A percentile compares a stretch with the other conserved stretches of the same genome.
Conservation (phyloP, 2,888 invertebrate species). For the Nephrotoma flavescens region DNA sequence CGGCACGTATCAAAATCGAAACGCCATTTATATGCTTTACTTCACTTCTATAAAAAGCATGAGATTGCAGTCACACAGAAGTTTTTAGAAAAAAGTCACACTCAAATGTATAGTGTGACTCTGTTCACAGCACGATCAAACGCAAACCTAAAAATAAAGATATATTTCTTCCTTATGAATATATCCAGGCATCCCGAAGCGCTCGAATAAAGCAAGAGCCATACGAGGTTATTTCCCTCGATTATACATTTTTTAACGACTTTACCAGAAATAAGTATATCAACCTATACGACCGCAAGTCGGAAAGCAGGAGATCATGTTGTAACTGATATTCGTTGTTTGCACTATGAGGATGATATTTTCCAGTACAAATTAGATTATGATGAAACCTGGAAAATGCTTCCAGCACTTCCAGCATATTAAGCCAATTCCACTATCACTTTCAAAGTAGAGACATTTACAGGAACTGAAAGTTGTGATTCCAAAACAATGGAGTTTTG, state of each 20-base stretch:
- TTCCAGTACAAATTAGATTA: background rate
- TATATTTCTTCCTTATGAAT: too few relatives aligned
- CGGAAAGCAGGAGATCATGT: too few relatives aligned
- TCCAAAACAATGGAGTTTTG: background rate
- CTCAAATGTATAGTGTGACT: background rate
- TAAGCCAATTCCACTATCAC: background rate
- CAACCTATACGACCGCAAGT: too few relatives aligned
- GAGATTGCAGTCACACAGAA: background rate
- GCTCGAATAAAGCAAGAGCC: background rate
- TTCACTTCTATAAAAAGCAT: too few relatives aligned
- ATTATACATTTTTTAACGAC: background rate
- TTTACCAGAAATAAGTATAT: too few relatives aligned
- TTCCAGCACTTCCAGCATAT: background rate
- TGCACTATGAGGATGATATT: too few relatives aligned
- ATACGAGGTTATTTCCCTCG: background rate
- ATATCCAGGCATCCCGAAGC: background rate
- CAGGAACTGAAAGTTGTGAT: background rate
- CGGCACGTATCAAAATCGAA: too few relatives aligned
- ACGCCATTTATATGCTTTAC: too few relatives aligned
- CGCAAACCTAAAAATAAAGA: too few relatives aligned
- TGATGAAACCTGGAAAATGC: background rate
- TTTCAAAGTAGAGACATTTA: background rate
- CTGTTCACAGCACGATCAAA: background rate
- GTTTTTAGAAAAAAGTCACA: background rate
- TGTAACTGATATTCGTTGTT: too few relatives aligned